Base-by-base conservation (phyloP, 2,797 vertebrate species). In the Muraenolepis orangiensis region DNA sequence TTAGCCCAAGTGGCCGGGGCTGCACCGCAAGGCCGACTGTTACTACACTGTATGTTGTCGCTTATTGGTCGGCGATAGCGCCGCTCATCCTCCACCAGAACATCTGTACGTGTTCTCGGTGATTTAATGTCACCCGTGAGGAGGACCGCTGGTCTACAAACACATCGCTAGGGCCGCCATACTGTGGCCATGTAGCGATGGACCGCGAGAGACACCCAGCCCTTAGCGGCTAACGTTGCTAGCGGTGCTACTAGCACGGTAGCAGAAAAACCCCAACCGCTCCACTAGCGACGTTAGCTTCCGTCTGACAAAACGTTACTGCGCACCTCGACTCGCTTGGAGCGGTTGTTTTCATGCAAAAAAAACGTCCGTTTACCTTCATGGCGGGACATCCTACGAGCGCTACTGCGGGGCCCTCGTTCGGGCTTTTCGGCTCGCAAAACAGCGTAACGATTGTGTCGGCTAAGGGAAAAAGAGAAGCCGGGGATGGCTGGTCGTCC, bases 311-410 rank as follows among this genome's bases (percentile, higher is more conserved):
- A 57, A 72, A 20, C 82, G 80, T 66, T 81, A 78, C 64, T 42
- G 14, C 32, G 38, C 28, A 29, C 71, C 23, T 57, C 10, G 66
- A 66, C 18, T 20, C 1, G 51, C n/a, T 72, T 42, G 5, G 30
- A 3, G 6, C 20, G 0, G 12, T 57, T 74, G 40, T 46, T n/a
- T n/a, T n/a, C n/a, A n/a, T n/a, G 78, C 13, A 64, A 2, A 69
- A 0, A 34, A 3, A 34, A 69, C 34, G 69, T 42, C 0, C 1
- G 64, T 91, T 91, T 91, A 96, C 95, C 95, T 95, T 96, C 95
- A 95, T 96, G 95, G 89, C 95, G 95, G 94, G 95, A 96, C 95
- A 96, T 96, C 95, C 95, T 96, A 94, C 80, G 86, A 57, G 86
- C 82, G 77, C 84, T 78, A 80, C 77, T 70, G 73, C 86, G 80